Percentiles rank a stretch among this genome's conserved stretches.
phyloP scores from a whole-genome alignment of 2,797 vertebrate species.

The Cephalopachus bancanus region DNA sequence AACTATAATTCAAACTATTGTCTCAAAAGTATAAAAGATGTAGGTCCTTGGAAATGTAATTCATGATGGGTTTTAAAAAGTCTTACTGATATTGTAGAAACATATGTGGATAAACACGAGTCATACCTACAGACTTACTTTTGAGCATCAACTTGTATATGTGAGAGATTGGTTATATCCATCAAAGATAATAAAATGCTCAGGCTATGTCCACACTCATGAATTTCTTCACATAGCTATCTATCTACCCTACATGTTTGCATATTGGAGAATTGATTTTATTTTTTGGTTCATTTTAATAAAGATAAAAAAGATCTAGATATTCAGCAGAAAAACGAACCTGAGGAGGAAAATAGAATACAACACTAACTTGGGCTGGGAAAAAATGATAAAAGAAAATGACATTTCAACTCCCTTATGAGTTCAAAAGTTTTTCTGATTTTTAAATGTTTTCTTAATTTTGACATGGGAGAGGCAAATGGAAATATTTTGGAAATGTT shows the following conservation, averaged over 20 bases:
- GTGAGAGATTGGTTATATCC: not conserved
- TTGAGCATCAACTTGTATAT: not conserved
- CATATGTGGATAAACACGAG: not conserved
- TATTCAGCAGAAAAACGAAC: constrained; percentile 39
- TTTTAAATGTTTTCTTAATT: constrained; percentile 36
- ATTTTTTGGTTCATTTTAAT: constrained; percentile 1
- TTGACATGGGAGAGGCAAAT: not conserved
- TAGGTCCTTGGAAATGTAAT: not conserved
- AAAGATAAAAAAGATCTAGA: not conserved
- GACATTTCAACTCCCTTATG: not conserved
- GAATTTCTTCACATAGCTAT: not conserved
- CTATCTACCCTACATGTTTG: not conserved
- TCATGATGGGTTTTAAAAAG: not conserved
- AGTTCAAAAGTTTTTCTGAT: constrained; percentile 5
- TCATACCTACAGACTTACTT: not conserved
- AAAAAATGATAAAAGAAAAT: not conserved
- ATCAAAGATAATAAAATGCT: constrained; percentile 19
- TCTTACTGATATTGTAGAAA: not conserved
- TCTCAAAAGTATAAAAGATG: not conserved
- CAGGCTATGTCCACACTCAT: not conserved
- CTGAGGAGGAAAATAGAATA: not conserved
- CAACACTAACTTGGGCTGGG: not conserved
- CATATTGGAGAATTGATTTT: constrained; percentile 1
- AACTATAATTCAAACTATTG: constrained; percentile 26
- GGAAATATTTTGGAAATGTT: not conserved